Conservation (phyloP, 2,888 invertebrate species). For the Melitaea athalia region DNA sequence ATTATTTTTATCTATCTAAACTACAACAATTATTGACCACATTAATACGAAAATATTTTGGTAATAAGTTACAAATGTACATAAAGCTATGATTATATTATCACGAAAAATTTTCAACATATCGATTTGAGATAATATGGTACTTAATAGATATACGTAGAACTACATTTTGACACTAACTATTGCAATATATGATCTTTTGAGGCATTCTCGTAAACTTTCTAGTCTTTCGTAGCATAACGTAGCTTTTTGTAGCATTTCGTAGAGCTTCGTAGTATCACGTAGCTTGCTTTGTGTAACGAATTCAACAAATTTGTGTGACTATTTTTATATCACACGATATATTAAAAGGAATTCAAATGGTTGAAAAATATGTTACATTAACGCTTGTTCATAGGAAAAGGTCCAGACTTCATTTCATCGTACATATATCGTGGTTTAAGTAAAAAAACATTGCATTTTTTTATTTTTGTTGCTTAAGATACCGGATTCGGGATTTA, state of each 20-base stretch:
- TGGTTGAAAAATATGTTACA: constrained; percentile 43
- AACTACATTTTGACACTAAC: neutral
- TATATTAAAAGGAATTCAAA: constrained; percentile 39
- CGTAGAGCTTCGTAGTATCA: constrained; percentile 1
- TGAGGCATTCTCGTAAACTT: neutral
- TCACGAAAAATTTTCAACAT: no score
- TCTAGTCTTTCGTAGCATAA: neutral
- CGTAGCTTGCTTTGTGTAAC: neutral
- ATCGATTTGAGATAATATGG: no score
- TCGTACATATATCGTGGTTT: constrained; percentile 15
- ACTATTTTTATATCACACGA: constrained; percentile 24
- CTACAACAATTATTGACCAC: no score
- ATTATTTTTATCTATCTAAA: no score
- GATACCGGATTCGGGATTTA: no score
- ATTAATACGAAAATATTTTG: no score
- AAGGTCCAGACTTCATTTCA: constrained; percentile 42
- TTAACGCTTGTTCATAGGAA: constrained; percentile 41
- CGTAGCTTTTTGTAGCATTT: neutral
- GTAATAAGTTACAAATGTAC: no score
- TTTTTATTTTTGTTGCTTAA: no score
- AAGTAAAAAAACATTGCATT: constrained; percentile 21
- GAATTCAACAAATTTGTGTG: neutral
- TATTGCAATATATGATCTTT: no score
- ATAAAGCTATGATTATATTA: no score
- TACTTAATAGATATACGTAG: no score